These are phyloP conservation scores for Cyclophora albipunctata DNA, from an alignment of 2,888 invertebrate genomes.

Conservation along the genomic window DNA sequence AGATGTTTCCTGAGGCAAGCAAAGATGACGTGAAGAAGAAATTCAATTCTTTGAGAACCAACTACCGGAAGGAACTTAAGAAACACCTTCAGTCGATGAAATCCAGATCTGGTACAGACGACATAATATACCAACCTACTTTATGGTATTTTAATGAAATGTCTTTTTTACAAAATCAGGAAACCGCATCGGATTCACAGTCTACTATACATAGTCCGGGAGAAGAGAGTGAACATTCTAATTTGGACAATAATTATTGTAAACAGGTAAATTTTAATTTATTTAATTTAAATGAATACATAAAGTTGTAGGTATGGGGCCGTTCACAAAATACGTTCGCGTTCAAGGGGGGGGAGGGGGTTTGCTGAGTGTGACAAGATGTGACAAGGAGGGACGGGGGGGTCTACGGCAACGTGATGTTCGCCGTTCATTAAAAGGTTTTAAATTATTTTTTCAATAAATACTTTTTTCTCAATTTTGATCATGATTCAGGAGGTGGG, in stretches of 20 bases:
- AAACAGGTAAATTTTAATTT: slow-evolving; percentile 1
- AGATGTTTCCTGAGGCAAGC: slow-evolving; percentile 10
- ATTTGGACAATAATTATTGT: slow-evolving; percentile 1
- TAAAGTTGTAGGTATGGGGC: too few species aligned
- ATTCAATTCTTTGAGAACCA: slow-evolving; percentile 22
- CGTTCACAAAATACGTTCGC: too few species aligned
- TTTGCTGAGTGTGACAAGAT: too few species aligned
- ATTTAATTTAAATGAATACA: neutral
- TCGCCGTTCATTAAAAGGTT: too few species aligned
- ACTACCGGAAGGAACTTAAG: slow-evolving; percentile 22
- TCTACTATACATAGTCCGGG: slow-evolving; percentile 3
- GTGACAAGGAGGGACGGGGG: too few species aligned
- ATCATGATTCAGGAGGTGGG: too few species aligned
- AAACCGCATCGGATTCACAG: slow-evolving; percentile 3
- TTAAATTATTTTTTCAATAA: too few species aligned
- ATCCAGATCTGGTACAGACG: slow-evolving; percentile 9
- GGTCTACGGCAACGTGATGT: too few species aligned
- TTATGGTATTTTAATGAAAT: slow-evolving; percentile 20
- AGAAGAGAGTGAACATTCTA: slow-evolving; percentile 5
- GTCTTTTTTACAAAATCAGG: slow-evolving; percentile 12
- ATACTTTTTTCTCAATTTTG: too few species aligned
- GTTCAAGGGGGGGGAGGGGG: too few species aligned
- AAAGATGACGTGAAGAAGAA: slow-evolving; percentile 25
- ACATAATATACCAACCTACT: slow-evolving; percentile 13
- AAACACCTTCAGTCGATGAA: slow-evolving; percentile 16